Conservation (phyloP, 2,113 vertebrate species). For the Heloderma charlesbogerti region DNA sequence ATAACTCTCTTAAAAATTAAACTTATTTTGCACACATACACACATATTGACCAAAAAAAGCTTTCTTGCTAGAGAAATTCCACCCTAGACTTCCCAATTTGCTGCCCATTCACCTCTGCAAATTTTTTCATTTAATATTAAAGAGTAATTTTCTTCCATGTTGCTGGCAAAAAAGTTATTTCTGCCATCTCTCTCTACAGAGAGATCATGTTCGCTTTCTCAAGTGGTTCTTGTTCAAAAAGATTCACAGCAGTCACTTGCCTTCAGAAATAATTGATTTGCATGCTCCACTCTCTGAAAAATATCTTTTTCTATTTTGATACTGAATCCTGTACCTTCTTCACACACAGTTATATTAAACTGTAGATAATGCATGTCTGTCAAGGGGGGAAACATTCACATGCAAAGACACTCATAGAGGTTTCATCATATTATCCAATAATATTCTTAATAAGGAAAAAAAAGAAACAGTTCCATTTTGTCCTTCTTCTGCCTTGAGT, state of each 20-base stretch:
- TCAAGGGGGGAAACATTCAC: not conserved
- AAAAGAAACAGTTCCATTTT: not conserved
- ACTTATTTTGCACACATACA: not conserved
- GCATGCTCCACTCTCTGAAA: constrained; percentile 18
- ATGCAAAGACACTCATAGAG: not conserved
- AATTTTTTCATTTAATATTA: constrained; percentile 27
- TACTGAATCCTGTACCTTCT: not conserved
- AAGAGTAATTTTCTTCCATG: constrained; percentile 15
- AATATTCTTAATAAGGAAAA: not conserved
- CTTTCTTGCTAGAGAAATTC: constrained; percentile 15
- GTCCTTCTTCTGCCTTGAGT: not conserved
- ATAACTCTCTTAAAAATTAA: not conserved
- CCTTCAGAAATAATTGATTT: constrained; percentile 30
- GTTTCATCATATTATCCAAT: not conserved
- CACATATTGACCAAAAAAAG: not conserved
- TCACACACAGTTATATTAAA: not conserved
- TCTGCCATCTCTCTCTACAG: not conserved
- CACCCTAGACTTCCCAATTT: not conserved
- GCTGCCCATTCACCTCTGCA: constrained; percentile 4
- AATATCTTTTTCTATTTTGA: constrained; percentile 18
- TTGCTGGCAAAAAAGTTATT: not conserved
- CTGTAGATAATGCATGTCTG: not conserved
- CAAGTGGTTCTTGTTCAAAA: constrained; percentile 6
- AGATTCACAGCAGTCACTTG: constrained; percentile 16
- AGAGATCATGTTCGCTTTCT: not conserved